These are phyloP conservation scores for Blomia tropicalis DNA, from an alignment of 2,888 invertebrate species.

Conservation along the genomic window DNA sequence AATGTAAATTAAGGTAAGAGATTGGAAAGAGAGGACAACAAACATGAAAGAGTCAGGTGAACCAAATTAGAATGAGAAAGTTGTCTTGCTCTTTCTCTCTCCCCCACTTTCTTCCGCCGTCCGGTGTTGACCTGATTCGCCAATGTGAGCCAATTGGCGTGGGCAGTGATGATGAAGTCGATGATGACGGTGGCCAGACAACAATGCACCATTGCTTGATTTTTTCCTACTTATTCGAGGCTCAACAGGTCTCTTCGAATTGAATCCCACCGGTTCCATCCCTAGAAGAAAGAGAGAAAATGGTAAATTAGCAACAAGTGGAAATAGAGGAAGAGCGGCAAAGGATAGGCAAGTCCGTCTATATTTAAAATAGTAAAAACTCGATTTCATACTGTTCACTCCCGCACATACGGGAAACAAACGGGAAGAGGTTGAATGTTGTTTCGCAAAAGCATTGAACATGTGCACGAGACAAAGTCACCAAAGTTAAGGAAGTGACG, in stretches of 20 bases:
- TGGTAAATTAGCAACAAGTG: too few relatives aligned
- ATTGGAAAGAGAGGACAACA: neutral
- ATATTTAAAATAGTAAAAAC: neutral
- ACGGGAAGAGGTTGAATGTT: too few relatives aligned
- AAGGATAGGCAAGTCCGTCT: neutral
- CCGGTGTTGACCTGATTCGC: constrained; percentile 14
- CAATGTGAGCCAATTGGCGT: neutral
- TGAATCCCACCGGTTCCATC: neutral
- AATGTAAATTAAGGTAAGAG: too few relatives aligned
- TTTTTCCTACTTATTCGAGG: neutral
- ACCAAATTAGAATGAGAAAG: constrained; percentile 12
- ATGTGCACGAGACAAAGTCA: too few relatives aligned
- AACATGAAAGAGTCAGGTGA: neutral
- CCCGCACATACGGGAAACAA: too few relatives aligned
- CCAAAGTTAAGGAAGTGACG: too few relatives aligned
- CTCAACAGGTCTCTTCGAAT: constrained; percentile 9
- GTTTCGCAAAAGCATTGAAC: too few relatives aligned
- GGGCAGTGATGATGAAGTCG: neutral
- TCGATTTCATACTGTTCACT: too few relatives aligned
- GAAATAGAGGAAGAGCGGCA: neutral
- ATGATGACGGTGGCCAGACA: neutral
- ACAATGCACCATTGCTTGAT: neutral
- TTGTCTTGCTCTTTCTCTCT: too few relatives aligned
- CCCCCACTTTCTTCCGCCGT: too few relatives aligned
- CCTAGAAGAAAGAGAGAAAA: neutral